A percentile compares a stretch with the other conserved stretches of the same genome.
phyloP scores from a whole-genome alignment of 2,113 vertebrate species.

The Ameiurus melas region DNA sequence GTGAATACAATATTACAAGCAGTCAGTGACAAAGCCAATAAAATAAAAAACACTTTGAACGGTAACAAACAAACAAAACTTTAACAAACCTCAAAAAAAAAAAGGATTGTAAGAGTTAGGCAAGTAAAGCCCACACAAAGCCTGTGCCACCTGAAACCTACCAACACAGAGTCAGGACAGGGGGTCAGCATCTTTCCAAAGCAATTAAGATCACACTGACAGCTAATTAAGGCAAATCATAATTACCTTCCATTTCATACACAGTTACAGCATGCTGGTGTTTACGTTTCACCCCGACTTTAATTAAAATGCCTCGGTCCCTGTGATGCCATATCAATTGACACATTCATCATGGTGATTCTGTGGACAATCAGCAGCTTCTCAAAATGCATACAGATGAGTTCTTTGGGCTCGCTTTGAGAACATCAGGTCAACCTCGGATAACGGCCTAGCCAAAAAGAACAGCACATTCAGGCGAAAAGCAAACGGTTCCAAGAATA shows the following conservation, averaged over 20 bases:
- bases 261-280: conserved; percentile 49
- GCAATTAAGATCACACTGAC: conserved; percentile 73
- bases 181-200: conserved; percentile 68
- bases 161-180: conserved; percentile 2
- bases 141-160: conserved; percentile 29
- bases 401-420: conserved; percentile 18
- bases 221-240: conserved; percentile 76
- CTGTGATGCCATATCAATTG: conserved; percentile 68
- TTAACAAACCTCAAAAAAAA: not conserved
- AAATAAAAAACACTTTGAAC: not conserved
- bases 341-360: conserved; percentile 64
- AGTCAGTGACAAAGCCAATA: not conserved
- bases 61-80: not conserved
- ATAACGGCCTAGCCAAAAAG: conserved; percentile 3
- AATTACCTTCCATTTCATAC: conserved; percentile 61
- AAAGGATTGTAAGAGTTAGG: conserved; percentile 40
- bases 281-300: conserved; percentile 74
- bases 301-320: conserved; percentile 74
- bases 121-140: conserved; percentile 16
- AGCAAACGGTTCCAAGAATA: not conserved
- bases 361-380: conserved; percentile 60
- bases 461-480: not conserved
- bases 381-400: conserved; percentile 59
- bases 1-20: not conserved
- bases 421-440: not conserved